Percentiles rank a stretch among this genome's conserved stretches.
Conservation (phyloP, 2,888 invertebrate species). For the Cephus spinipes region DNA sequence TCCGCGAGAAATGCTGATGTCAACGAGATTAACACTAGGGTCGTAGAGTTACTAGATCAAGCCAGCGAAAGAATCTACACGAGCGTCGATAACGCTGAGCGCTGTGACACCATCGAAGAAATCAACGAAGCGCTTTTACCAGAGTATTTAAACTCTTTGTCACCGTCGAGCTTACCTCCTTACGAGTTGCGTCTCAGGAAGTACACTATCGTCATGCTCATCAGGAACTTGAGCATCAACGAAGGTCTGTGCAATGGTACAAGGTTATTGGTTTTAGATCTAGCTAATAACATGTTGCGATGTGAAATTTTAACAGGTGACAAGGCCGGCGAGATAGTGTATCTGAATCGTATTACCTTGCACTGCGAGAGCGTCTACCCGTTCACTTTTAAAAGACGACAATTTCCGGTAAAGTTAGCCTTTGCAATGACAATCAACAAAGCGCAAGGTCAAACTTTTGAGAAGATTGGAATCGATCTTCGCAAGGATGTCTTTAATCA, state of each 20-base stretch:
- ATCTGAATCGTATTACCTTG: conserved; percentile 26
- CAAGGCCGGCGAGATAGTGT: conserved; percentile 25
- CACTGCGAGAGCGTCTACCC: conserved; percentile 29
- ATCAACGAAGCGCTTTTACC: conserved; percentile 21
- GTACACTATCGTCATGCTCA: conserved; percentile 31
- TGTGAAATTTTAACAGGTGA: no score
- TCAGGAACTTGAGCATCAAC: conserved; percentile 30
- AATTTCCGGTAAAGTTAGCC: conserved; percentile 34
- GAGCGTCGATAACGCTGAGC: conserved; percentile 24
- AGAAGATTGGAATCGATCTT: conserved; percentile 26
- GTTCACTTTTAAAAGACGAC: conserved; percentile 25
- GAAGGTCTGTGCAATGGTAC: conserved; percentile 38
- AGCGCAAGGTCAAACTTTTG: conserved; percentile 30
- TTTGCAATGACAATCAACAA: conserved; percentile 38
- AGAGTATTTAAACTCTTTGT: conserved; percentile 30
- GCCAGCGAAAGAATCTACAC: conserved; percentile 22
- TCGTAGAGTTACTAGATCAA: conserved; percentile 21
- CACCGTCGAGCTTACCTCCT: conserved; percentile 27
- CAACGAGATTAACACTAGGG: conserved; percentile 26
- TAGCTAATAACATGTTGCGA: conserved; percentile 25
- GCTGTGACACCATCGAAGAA: conserved; percentile 20
- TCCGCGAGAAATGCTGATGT: conserved; percentile 31
- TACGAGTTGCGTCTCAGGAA: conserved; percentile 29
- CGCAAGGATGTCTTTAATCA: conserved; percentile 29
- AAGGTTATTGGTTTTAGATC: conserved; percentile 29